Evolutionary conservation across 2,888 invertebrate species (phyloP), one percentile per base, ranked within the genome.

Genomic region (Napeogenes sylphis): DNA sequence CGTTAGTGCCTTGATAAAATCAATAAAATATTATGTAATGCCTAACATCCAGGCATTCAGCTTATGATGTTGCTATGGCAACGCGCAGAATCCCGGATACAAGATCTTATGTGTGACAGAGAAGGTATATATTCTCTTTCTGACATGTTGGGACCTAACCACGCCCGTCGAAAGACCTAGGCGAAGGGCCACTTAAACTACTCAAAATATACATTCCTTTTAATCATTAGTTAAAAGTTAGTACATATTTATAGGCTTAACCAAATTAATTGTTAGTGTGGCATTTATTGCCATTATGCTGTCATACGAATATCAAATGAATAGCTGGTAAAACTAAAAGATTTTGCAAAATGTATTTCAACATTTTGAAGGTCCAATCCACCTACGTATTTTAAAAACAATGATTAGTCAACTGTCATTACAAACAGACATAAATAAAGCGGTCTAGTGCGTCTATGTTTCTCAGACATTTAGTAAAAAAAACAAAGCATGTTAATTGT

Each of bases 61-160:
- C 47, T 63, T 64, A 57, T 56, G 63, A 58, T 62, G 78, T 82
- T 68, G 70, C 68, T 71, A 78, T 79, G 72, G 70, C 71, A 73
- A 81, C 80, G 62, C 62, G 59, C 66, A 62, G 62, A 64, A 45
- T 70, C 65, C 59, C 69, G 58, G 63, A 45, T 65, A 21, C 21
- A 65, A 63, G 58, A 53, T 58, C 63, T 35, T 56, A 63, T 56
- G 60, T 59, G 61, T 55, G 60, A 63, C 57, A 38, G 62, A 51
- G 67, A 58, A 65, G 30, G 46, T 21, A 42, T 45, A n/a, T 47
- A 35, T 56, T 63, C 64, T 61, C 66, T 56, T 10, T 68, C 64
- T 45, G n/a, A 30, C 64, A 45, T 58, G 30, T 45, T 61, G 61
- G 63, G 55, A 55, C 59, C 47, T 62, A 45, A 58, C 64, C 64